Percentiles rank a stretch among this genome's conserved stretches.
These are phyloP conservation scores for Escarpia spicata DNA, from an alignment of 2,888 invertebrate genomes.

Conservation along the genomic window DNA sequence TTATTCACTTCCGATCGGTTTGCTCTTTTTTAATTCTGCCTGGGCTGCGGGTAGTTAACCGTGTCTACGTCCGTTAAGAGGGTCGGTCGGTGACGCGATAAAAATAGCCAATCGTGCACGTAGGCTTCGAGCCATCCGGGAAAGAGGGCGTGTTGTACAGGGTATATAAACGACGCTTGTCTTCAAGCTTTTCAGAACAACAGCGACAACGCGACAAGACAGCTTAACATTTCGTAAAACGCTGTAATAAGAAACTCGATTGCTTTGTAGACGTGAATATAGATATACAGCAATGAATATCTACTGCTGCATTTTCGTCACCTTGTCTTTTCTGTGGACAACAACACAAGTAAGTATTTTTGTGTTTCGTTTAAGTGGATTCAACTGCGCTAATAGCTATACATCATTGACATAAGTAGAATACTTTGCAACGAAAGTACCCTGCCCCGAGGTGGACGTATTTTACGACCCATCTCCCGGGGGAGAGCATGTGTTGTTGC, in stretches of 20 bases:
- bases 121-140: neutral
- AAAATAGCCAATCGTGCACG: neutral
- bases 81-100: neutral
- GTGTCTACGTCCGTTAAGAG: neutral
- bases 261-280: neutral
- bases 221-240: neutral
- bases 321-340: neutral
- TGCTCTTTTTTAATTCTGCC: neutral
- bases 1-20: neutral
- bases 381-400: neutral
- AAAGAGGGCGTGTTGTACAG: neutral
- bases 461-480: neutral
- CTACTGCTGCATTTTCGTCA: conserved; percentile 13
- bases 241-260: neutral
- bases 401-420: neutral
- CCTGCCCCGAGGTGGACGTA: neutral
- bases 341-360: neutral
- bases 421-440: neutral
- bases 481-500: neutral
- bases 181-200: neutral
- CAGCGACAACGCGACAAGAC: neutral
- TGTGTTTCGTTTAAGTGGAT: neutral
- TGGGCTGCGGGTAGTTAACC: neutral
- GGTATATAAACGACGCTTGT: neutral
- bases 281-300: neutral